Evolutionary conservation across 2,797 vertebrate species (phyloP).

Genomic region (Lepidocolaptes lacrymiger): DNA sequence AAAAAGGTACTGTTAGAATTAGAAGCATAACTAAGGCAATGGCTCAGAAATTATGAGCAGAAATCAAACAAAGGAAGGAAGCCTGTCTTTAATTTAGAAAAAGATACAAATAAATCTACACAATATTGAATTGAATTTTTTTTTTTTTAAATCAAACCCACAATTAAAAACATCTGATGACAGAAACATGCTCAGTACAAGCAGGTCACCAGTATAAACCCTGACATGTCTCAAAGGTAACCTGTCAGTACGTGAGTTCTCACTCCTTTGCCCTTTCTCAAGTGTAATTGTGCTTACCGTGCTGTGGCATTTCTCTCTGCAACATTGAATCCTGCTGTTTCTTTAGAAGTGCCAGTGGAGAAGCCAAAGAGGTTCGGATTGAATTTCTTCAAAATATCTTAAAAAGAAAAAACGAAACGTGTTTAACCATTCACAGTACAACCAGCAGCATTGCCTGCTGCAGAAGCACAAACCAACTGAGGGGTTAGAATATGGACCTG

Average conservation of each 20-base stretch:
- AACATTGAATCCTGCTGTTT: conserved; percentile 84
- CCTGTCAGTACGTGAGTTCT: background rate
- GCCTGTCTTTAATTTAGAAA: background rate
- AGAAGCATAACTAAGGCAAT: background rate
- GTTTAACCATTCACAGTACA: background rate
- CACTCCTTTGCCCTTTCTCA: background rate
- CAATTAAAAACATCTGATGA: background rate
- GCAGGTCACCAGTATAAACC: background rate
- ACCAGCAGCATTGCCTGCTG: fast-evolving
- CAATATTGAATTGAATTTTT: background rate
- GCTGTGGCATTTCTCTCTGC: conserved; percentile 83
- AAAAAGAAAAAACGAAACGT: background rate
- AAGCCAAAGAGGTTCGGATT: conserved; percentile 86
- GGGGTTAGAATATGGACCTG: fast-evolving
- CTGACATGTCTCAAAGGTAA: background rate
- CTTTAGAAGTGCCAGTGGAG: conserved; percentile 78
- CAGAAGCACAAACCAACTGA: background rate
- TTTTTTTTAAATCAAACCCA: background rate
- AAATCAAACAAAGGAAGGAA: background rate
- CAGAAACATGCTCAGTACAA: background rate
- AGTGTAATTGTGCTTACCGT: conserved; percentile 73
- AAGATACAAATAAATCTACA: background rate
- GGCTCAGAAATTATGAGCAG: background rate
- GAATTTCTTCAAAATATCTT: conserved; percentile 94
- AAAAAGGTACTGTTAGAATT: background rate